Evolutionary conservation across 2,797 vertebrate genomes (phyloP), one percentile per base, ranked within the genome.

Genomic region (Alcedo atthis): DNA sequence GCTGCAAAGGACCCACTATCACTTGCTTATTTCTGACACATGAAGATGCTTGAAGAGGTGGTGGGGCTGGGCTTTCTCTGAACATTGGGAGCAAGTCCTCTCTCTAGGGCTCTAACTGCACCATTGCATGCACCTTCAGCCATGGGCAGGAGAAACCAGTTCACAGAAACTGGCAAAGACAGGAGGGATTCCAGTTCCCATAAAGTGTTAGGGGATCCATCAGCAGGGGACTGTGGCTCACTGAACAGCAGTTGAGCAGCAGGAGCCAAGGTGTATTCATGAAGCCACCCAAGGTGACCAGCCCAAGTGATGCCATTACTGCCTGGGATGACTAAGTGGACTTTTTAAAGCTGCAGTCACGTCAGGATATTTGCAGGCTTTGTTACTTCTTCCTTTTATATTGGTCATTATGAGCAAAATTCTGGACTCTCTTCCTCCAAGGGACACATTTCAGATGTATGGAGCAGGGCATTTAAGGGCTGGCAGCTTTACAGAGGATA

Each of bases 41-140:
- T 64, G 59, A 68, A 30, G 32, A 55, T 0, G 2, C 1, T 4
- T 28, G 20, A 35, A 0, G 1, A 54, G 15, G 18, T 26, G 22
- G 12, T 24, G 14, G 3, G 15, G 25, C 30, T 80, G 55, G 35
- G 17, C 32, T 63, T 73, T 42, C 33, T 25, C 9, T 0, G 2
- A 6, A 43, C 33, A 16, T 8, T 0, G 4, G 33, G 12, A 69
- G 30, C 35, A 53, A 53, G 42, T 25, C 12, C 14, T 85, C 10
- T 48, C 16, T 28, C 25, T 40, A 30, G 32, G 15, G 21, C n/a
- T 12, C 18, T 19, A 18, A 11, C 20, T 49, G 16, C 14, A 2
- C 20, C 8, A 5, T 12, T 30, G 8, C 2, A 2, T 12, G n/a
- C 40, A 32, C 43, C 20, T 54, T 40, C 87, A 30, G 45, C 59